Evolutionary conservation across 2,113 vertebrate species (phyloP).

Genomic region (Leptocoma aspasia): DNA sequence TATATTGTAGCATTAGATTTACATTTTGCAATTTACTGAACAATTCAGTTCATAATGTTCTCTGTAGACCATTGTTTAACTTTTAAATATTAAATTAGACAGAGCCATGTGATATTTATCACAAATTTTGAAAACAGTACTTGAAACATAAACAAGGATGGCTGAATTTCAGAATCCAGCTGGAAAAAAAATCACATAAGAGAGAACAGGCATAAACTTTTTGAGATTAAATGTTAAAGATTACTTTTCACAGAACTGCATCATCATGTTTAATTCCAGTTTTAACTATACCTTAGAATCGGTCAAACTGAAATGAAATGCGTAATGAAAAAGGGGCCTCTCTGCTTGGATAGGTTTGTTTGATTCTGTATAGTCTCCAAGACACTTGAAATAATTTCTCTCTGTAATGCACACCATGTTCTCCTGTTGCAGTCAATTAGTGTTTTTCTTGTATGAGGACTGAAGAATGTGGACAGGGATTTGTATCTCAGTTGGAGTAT

Average conservation of each 20-base stretch:
- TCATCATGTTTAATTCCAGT: not conserved
- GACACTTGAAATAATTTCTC: constrained; percentile 22
- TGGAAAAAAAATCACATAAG: not conserved
- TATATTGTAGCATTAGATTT: not conserved
- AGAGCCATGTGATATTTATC: not conserved
- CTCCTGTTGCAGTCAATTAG: constrained; percentile 33
- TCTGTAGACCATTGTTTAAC: not conserved
- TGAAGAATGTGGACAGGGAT: not conserved
- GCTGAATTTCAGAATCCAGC: constrained; percentile 4
- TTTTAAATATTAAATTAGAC: not conserved
- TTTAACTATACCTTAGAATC: not conserved
- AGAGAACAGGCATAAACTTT: not conserved
- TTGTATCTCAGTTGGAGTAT: not conserved
- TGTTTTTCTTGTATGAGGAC: not conserved
- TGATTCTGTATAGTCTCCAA: constrained; percentile 11
- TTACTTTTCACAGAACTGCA: not conserved
- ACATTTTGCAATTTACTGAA: not conserved
- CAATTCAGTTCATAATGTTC: not conserved
- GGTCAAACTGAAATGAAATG: not conserved
- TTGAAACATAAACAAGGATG: constrained; percentile 2
- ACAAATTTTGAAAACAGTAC: not conserved
- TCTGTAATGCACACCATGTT: constrained; percentile 24
- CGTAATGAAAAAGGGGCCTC: not conserved
- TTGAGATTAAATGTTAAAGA: not conserved
- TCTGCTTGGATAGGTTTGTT: not conserved